Evolutionary conservation across 2,113 vertebrate genomes (phyloP), one percentile per base, ranked within the genome.

Genomic region (Indicator indicator): DNA sequence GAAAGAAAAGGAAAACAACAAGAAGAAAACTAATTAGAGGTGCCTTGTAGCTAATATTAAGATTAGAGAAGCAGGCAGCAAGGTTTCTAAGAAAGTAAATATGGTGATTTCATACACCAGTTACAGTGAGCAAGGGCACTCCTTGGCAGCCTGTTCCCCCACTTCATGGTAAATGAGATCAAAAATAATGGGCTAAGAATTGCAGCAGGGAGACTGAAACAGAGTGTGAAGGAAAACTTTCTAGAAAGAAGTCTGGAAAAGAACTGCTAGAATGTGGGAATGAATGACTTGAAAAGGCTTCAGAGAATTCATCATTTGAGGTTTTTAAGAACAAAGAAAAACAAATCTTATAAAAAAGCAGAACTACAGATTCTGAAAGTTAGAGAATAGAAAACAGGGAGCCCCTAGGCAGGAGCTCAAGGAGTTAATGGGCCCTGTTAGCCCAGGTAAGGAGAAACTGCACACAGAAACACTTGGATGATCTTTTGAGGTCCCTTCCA

Each of bases 1-100:
- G 98, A 58, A 97, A 97, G 77, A 71, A 50, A 83, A 96, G 93
- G 27, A 73, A 55, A 33, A 42, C 17, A 48, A 48, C 12, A 26
- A 52, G 50, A 40, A 59, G 54, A 72, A 32, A 58, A 33, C 21
- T 11, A 56, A 71, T 87, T 85, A 94, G 50, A 42, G 3, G 8
- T 20, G 12, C 36, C 12, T 19, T 54, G 4, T 46, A 78, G 12
- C 32, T 68, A 59, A 52, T 56, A 62, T 20, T 6, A 78, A 71
- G 67, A n/a, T 52, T 48, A 50, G 30, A 48, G 59, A 71, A 81
- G 62, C 13, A 64, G 23, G 11, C 32, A 90, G 42, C 3, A 84
- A 46, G 7, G 13, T 88, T 83, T 90, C 69, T 26, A 83, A 76
- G 50, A 70, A 48, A 23, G 5, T 55, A 84, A 72, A 54, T 44